These are phyloP conservation scores for Isichthys henryi DNA, from an alignment of 2,113 vertebrate species.

Conservation along the genomic window DNA sequence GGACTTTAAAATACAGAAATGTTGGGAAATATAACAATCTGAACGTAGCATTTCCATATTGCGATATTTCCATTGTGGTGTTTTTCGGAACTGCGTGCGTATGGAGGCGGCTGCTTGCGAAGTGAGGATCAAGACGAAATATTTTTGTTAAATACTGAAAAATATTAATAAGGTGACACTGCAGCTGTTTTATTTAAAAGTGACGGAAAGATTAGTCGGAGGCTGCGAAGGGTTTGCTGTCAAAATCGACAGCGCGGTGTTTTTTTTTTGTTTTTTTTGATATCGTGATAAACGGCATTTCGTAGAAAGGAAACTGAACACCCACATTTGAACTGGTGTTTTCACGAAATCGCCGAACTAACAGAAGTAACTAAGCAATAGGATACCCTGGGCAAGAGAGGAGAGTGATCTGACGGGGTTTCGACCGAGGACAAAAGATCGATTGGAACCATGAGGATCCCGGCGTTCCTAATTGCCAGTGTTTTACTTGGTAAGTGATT, in stretches of 20 bases:
- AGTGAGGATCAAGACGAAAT: not conserved
- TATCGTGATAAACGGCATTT: not conserved
- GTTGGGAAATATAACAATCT: not conserved
- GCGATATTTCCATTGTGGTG: not conserved
- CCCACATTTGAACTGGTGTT: not conserved
- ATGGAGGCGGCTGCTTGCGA: not conserved
- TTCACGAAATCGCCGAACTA: not conserved
- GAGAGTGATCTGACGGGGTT: not conserved
- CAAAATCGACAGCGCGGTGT: not conserved
- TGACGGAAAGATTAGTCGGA: not conserved
- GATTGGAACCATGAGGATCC: not conserved
- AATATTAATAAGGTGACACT: not conserved
- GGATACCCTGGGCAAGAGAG: not conserved
- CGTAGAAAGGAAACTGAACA: not conserved
- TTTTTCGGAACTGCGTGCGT: not conserved
- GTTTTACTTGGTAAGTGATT: constrained; percentile 24
- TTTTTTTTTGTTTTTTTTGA: not conserved
- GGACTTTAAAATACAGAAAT: not conserved
- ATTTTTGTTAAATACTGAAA: not conserved
- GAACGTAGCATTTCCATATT: not conserved
- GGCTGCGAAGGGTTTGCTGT: not conserved
- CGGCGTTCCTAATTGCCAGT: not conserved
- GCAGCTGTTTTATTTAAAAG: not conserved
- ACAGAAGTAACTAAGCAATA: not conserved
- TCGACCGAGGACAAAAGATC: not conserved